Conservation (phyloP, 2,888 invertebrate species). For the Nymphalis c-album region DNA sequence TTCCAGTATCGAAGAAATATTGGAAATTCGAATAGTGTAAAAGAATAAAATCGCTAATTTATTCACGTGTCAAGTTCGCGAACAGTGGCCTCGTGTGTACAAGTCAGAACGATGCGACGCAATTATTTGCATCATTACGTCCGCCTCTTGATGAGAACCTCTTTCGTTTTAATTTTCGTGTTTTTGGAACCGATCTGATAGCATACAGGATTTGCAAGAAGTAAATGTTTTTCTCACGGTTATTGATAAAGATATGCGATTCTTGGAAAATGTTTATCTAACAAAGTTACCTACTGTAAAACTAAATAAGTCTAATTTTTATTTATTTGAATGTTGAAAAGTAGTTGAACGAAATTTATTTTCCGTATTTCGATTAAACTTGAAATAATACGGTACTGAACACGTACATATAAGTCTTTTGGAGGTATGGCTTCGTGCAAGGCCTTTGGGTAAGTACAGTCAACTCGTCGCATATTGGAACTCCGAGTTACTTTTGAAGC, state of each 20-base stretch:
- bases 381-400: no score
- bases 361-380: no score
- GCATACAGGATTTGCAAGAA: conserved; percentile 33
- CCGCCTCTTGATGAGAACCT: conserved; percentile 44
- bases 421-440: no score
- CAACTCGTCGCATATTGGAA: no score
- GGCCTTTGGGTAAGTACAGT: no score
- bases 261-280: background rate
- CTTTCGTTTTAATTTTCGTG: conserved; percentile 45
- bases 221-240: conserved; percentile 37
- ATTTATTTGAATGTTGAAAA: no score
- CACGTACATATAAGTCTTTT: no score
- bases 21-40: background rate
- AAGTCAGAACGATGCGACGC: conserved; percentile 46
- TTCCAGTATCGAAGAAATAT: no score
- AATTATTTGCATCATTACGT: conserved; percentile 51
- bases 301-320: no score
- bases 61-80: background rate
- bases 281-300: background rate
- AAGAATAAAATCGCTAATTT: background rate
- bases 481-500: no score
- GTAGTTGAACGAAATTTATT: no score
- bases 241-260: conserved; percentile 27
- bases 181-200: conserved; percentile 40
- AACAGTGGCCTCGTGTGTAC: conserved; percentile 34